Evolutionary conservation across 2,113 vertebrate species (phyloP).

Genomic region (Tachycineta bicolor): DNA sequence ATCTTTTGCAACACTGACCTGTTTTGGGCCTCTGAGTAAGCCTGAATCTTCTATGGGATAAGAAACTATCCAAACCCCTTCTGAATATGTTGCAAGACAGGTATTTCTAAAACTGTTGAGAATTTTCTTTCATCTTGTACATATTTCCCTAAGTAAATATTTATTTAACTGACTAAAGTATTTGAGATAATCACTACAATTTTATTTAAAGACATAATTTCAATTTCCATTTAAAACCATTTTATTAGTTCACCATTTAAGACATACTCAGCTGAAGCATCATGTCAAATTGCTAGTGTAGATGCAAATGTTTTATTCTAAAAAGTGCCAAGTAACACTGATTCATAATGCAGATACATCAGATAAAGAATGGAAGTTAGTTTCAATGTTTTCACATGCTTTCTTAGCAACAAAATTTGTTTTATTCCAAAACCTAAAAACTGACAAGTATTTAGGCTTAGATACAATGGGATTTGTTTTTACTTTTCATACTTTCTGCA

Average conservation of each 20-base stretch:
- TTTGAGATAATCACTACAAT: slow-evolving; percentile 44
- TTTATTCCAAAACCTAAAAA: not conserved
- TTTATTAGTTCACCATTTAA: slow-evolving; percentile 56
- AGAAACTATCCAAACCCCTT: not conserved
- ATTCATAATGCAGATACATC: not conserved
- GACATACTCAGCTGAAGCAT: slow-evolving; percentile 25
- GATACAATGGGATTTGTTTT: not conserved
- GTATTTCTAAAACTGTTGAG: not conserved
- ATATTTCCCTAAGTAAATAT: slow-evolving; percentile 3
- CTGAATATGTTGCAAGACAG: not conserved
- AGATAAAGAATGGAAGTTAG: not conserved
- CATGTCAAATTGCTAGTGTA: slow-evolving; percentile 4
- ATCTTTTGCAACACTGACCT: not conserved
- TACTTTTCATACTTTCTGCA: not conserved
- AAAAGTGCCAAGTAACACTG: not conserved
- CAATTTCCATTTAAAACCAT: slow-evolving; percentile 55
- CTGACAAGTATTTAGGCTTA: not conserved
- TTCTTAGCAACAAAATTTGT: not conserved
- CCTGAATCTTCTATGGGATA: not conserved
- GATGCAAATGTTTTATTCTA: slow-evolving; percentile 1
- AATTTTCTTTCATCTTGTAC: not conserved
- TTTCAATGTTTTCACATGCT: not conserved
- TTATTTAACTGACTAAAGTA: slow-evolving; percentile 33
- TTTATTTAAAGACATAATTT: slow-evolving; percentile 49
- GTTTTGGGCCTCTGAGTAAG: not conserved